Evolutionary conservation across 2,888 invertebrate species (phyloP), one percentile per base, ranked within the genome.

Genomic region (Crocallis elinguaria): DNA sequence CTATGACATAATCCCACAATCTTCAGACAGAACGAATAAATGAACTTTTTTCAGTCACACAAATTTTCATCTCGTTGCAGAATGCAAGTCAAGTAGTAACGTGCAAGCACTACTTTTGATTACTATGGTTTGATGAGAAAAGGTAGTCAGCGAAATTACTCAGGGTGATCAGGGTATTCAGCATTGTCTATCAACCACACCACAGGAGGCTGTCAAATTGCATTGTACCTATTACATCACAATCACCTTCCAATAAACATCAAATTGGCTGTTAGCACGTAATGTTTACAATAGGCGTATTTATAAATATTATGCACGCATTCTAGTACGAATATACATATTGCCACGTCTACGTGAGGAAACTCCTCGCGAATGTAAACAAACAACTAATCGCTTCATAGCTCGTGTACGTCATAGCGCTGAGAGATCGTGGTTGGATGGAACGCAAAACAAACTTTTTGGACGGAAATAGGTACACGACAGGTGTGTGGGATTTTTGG

Each of bases 291-390:
- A 3, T n/a, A 12, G 11, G 4, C 12, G 7, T 21, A 36, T 36
- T 36, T 36, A 36, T 17, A 35, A 35, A 35, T 35, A 35, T 35
- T 16, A 9, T n/a, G 3, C 19, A 19, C n/a, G n/a, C 19, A 35
- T 11, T 35, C 12, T 0, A 19, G 21, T 36, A 9, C 12, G 16
- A 35, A 17, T 2, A 12, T 12, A 36, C 6, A 5, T 33, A 33
- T 33, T 33, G 16, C 33, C 33, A 33, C 16, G 37, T 23, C 13
- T 13, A 23, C 37, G 37, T 23, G 37, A 39, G 39, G 39, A 39
- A 39, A 39, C 39, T 21, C 39, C 39, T 39, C 27, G 19, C 11
- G 11, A 6, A 9, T 27, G 14, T 39, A 27, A 25, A 17, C 27
- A 27, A 27, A 39, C 38, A 21, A 12, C 9, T 4, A n/a, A 11